These are phyloP conservation scores for Marisa cornuarietis DNA, from an alignment of 1,140 invertebrate species.

Conservation along the genomic window DNA sequence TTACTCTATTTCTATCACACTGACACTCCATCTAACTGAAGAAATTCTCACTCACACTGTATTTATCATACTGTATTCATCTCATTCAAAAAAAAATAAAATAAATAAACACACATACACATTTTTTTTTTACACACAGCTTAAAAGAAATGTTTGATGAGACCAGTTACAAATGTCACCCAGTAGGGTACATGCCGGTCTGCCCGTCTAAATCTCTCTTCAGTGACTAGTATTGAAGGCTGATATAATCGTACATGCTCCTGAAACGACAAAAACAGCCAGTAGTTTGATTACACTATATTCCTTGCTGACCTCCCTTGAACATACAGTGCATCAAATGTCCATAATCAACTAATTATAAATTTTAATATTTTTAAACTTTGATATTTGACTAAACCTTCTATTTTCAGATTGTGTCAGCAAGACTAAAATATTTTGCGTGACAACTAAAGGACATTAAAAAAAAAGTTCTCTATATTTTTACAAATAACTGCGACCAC, in stretches of 20 bases:
- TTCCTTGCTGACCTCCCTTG: no score
- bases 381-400: not conserved
- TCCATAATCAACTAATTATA: not conserved
- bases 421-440: not conserved
- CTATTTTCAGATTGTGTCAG: not conserved
- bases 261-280: slow-evolving; percentile 40
- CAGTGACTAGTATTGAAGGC: slow-evolving; percentile 64
- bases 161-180: slow-evolving; percentile 65
- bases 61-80: not conserved
- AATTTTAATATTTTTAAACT: not conserved
- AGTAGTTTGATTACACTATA: not conserved
- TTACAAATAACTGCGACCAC: no score
- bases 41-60: not conserved
- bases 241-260: slow-evolving; percentile 75
- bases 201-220: slow-evolving; percentile 60
- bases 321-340: not conserved
- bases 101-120: not conserved
- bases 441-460: not conserved
- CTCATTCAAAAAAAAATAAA: not conserved
- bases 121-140: not conserved
- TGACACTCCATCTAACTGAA: not conserved
- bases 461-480: not conserved
- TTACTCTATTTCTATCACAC: not conserved
- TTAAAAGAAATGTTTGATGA: slow-evolving; percentile 67
- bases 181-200: slow-evolving; percentile 68